Percentiles rank a stretch among this genome's conserved stretches.
Evolutionary conservation across 2,888 invertebrate genomes (phyloP).

Genomic region (Chalcis sispes): DNA sequence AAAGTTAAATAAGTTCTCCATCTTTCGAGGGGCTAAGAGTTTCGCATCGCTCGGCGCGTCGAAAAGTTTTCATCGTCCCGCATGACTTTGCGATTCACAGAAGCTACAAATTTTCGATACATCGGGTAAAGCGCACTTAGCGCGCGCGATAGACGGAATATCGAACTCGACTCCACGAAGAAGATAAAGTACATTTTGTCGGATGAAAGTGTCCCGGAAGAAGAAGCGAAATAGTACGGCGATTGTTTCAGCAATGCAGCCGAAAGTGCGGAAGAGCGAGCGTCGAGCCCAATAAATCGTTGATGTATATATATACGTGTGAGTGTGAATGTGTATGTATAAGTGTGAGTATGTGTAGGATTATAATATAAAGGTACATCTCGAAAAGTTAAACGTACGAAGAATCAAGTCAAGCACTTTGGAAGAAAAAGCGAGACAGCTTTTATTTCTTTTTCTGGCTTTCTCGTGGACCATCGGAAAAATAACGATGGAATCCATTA

Average conservation of each 20-base stretch:
- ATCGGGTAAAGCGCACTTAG: conserved; percentile 12
- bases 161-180: background rate
- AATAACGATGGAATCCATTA: too few relatives aligned
- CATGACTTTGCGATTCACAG: too few relatives aligned
- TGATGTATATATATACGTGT: conserved; percentile 51
- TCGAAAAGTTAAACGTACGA: too few relatives aligned
- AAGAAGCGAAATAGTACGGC: background rate
- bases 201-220: conserved; percentile 21
- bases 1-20: conserved; percentile 16
- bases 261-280: conserved; percentile 26
- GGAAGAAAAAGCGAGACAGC: too few relatives aligned
- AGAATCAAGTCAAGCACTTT: too few relatives aligned
- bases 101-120: conserved; percentile 42
- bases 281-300: conserved; percentile 43
- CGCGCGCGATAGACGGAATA: background rate
- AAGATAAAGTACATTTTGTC: conserved; percentile 39
- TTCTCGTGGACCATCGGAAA: too few relatives aligned
- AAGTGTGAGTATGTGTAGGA: too few relatives aligned
- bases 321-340: too few relatives aligned
- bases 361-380: too few relatives aligned
- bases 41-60: background rate
- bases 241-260: conserved; percentile 32
- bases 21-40: background rate
- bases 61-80: conserved; percentile 13
- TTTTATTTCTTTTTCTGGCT: too few relatives aligned